phyloP scores from a whole-genome alignment of 1,140 invertebrate genomes.

The Chironomus tepperi region DNA sequence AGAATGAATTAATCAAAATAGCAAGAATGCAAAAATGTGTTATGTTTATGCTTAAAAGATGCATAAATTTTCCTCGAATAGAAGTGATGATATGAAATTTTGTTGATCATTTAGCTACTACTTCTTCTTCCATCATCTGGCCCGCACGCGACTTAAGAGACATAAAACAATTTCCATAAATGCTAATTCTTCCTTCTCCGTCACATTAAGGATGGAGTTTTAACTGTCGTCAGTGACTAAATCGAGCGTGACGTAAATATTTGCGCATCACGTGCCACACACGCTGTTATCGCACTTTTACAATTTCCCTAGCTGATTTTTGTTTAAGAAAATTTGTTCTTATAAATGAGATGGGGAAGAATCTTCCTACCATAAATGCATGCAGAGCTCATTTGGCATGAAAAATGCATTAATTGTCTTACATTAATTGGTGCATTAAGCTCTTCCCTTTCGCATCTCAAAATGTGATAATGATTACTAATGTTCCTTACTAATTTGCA shows the following conservation, averaged over 20 bases:
- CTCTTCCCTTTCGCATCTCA: too few relatives aligned
- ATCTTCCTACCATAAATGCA: neutral
- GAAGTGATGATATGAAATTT: neutral
- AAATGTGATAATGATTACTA: slow-evolving; percentile 23
- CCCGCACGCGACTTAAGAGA: slow-evolving; percentile 15
- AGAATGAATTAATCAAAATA: slow-evolving; percentile 23
- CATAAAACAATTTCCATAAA: neutral
- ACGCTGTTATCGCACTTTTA: slow-evolving; percentile 27
- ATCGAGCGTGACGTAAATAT: slow-evolving; percentile 20
- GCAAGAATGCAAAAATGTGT: slow-evolving; percentile 4
- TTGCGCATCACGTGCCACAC: slow-evolving; percentile 20
- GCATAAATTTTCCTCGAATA: neutral
- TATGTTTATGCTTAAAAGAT: too few relatives aligned
- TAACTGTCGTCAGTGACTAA: slow-evolving; percentile 17
- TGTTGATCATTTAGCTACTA: neutral
- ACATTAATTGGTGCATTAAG: slow-evolving; percentile 18
- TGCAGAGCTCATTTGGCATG: slow-evolving; percentile 15
- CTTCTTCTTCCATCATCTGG: neutral
- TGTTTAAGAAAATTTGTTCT: neutral
- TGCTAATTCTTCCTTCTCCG: neutral
- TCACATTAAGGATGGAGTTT: neutral
- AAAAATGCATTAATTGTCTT: neutral
- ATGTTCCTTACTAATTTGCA: slow-evolving; percentile 21
- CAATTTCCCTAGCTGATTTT: neutral
- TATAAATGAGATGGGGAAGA: slow-evolving; percentile 28